Conservation (phyloP, 2,888 invertebrate genomes). For the Auanema freiburgensis region DNA sequence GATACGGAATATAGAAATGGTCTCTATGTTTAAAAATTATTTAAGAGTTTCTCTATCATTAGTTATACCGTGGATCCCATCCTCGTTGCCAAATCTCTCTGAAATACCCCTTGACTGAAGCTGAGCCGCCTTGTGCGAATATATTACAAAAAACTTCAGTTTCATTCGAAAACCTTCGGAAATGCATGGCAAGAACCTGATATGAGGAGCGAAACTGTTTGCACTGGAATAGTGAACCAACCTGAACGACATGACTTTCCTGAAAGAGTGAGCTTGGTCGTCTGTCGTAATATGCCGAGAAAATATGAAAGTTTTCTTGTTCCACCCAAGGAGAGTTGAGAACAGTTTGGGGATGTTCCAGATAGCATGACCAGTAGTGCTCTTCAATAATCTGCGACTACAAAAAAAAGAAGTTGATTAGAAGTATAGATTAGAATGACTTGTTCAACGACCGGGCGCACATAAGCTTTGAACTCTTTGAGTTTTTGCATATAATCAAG, state of each 20-base stretch:
- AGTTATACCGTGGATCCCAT: slow-evolving; percentile 58
- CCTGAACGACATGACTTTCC: slow-evolving; percentile 37
- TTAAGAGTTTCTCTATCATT: neutral
- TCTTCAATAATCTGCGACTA: slow-evolving; percentile 24
- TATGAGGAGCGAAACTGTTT: neutral
- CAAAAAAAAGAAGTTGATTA: neutral
- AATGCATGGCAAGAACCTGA: slow-evolving; percentile 42
- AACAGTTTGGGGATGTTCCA: slow-evolving; percentile 15
- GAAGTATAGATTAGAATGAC: slow-evolving; percentile 1
- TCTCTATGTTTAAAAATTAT: slow-evolving; percentile 28
- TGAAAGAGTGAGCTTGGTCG: slow-evolving; percentile 52
- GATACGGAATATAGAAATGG: slow-evolving; percentile 49
- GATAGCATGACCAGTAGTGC: slow-evolving; percentile 33
- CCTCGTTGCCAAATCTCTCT: slow-evolving; percentile 63
- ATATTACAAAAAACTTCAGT: slow-evolving; percentile 39
- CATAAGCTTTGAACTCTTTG: slow-evolving; percentile 7
- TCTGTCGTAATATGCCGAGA: slow-evolving; percentile 56
- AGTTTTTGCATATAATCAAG: slow-evolving; percentile 18
- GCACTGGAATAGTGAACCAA: slow-evolving; percentile 3
- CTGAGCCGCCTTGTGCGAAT: slow-evolving; percentile 15
- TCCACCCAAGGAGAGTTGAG: slow-evolving; percentile 25
- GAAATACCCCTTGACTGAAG: slow-evolving; percentile 41
- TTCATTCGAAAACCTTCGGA: slow-evolving; percentile 28
- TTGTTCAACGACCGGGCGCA: slow-evolving; percentile 16
- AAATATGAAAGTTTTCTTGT: slow-evolving; percentile 44